These are phyloP conservation scores for Chymomyza caudatula DNA, from an alignment of 2,888 invertebrate genomes.

Conservation along the genomic window DNA sequence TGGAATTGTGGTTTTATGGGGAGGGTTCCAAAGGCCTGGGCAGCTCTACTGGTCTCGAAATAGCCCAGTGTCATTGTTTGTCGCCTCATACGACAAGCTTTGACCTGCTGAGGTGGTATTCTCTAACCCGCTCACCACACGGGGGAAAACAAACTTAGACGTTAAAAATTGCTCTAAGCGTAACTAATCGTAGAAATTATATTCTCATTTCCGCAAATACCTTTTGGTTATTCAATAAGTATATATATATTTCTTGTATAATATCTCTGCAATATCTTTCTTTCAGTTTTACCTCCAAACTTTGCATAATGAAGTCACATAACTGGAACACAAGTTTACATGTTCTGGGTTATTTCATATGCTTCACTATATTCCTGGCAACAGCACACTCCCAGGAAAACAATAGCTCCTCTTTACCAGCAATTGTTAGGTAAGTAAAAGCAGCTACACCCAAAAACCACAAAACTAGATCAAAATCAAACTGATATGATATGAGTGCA, in stretches of 20 bases:
- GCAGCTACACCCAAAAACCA: background rate
- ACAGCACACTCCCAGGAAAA: background rate
- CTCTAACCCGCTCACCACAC: too few relatives aligned
- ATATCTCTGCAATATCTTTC: background rate
- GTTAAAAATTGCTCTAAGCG: too few relatives aligned
- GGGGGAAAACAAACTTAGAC: too few relatives aligned
- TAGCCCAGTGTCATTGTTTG: too few relatives aligned
- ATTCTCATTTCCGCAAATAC: too few relatives aligned
- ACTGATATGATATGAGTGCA: background rate
- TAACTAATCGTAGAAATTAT: too few relatives aligned
- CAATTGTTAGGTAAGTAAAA: background rate
- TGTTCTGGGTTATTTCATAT: background rate
- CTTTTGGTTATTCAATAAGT: too few relatives aligned
- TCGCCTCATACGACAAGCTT: too few relatives aligned
- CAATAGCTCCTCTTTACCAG: background rate
- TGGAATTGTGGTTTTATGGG: too few relatives aligned
- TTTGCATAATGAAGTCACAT: background rate
- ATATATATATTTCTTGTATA: background rate
- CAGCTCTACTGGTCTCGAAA: too few relatives aligned
- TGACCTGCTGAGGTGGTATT: too few relatives aligned
- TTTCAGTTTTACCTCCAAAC: background rate
- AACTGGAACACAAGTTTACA: background rate
- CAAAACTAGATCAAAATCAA: background rate
- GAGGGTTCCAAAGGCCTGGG: too few relatives aligned
- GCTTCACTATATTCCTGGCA: background rate